phyloP scores from a whole-genome alignment of 1,140 invertebrate genomes.

The Leptopilina boulardi region DNA sequence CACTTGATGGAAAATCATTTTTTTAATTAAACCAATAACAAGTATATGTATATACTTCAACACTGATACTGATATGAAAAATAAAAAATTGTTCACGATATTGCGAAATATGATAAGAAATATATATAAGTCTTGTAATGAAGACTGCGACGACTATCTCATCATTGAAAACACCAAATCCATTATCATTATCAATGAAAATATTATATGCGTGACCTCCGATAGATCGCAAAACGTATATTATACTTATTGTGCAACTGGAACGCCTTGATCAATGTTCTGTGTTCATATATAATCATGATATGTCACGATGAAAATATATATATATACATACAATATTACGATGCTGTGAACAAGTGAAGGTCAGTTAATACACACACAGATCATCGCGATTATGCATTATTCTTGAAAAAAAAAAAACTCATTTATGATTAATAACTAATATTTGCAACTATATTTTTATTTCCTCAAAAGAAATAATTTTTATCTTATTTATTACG shows the following conservation, averaged over 20 bases:
- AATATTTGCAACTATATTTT: too few relatives aligned
- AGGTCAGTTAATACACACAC: conserved; percentile 8
- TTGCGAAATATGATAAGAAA: conserved; percentile 10
- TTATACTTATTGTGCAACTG: conserved; percentile 16
- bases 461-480: too few relatives aligned
- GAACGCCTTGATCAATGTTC: conserved; percentile 32
- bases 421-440: too few relatives aligned
- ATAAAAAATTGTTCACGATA: not conserved
- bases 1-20: too few relatives aligned
- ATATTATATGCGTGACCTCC: conserved; percentile 20
- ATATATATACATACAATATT: too few relatives aligned
- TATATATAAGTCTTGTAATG: conserved; percentile 1
- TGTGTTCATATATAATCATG: conserved; percentile 11
- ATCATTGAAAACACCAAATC: conserved; percentile 21
- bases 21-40: too few relatives aligned
- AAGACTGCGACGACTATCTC: conserved; percentile 13
- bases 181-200: conserved; percentile 16
- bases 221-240: conserved; percentile 8
- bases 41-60: too few relatives aligned
- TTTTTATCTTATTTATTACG: too few relatives aligned
- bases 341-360: not conserved
- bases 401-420: not conserved
- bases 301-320: conserved; percentile 7
- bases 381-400: conserved; percentile 3
- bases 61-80: not conserved